Evolutionary conservation across 2,113 vertebrate genomes (phyloP), one percentile per base, ranked within the genome.

Genomic region (Scopus umbretta): DNA sequence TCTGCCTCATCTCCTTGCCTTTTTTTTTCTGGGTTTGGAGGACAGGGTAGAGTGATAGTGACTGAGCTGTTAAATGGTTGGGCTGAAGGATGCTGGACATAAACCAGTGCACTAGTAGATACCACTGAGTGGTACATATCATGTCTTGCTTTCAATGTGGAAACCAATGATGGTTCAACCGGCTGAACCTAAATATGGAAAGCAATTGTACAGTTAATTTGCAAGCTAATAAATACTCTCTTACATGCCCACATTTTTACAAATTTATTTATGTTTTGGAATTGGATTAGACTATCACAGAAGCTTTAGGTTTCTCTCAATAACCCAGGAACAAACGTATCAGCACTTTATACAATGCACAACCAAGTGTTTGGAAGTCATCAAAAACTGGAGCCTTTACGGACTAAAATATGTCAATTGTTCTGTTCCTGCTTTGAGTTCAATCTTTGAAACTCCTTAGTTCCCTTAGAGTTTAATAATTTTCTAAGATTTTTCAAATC

Each of bases 21-120:
- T 86, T 96, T 98, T 83, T 97, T 98, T 25, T 98, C 98, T n/a
- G 96, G 87, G 45, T 98, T 98, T 53, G 98, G 98, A 76, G 98
- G 98, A 82, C 98, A 99, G 36, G 99, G 98, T 10, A 99, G 94
- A 34, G 97, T 97, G 62, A 99, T 13, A 11, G 95, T 98, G 78
- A 99, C 79, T 36, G 98, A 94, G 65, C 95, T 98, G 56, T 98
- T 98, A 80, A 98, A 98, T 56, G 93, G 81, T 36, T 98, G 98
- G 5, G 96, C 97, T 86, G 98, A 98, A 36, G 98, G 98, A 45
- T 99, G 98, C 36, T 97, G 97, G 45, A 99, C 61, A 83, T 98
- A 96, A 92, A 99, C 88, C 43, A 99, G 58, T 2, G 98, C 98
- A 49, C 99, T 99, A 8, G 98, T 98, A 34, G 98, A 98, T 17